Percentiles rank a stretch among this genome's conserved stretches.
These are phyloP conservation scores for Rhyacophila evoluta DNA, from an alignment of 2,888 invertebrate species.

Conservation along the genomic window DNA sequence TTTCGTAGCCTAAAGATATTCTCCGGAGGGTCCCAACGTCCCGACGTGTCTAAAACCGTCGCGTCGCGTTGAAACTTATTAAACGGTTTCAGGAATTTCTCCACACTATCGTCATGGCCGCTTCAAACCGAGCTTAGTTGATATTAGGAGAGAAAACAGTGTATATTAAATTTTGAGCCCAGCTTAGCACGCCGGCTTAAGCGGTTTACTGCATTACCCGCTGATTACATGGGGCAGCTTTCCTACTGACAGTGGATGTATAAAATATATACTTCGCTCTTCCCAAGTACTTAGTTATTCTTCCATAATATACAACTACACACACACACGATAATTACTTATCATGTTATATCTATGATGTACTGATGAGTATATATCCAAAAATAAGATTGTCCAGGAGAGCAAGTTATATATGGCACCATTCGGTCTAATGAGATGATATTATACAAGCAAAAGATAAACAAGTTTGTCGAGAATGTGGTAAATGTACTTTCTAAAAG, in stretches of 20 bases:
- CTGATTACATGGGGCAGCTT: conserved; percentile 20
- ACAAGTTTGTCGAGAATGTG: too few species aligned
- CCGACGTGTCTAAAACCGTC: conserved; percentile 5
- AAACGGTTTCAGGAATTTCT: conserved; percentile 36
- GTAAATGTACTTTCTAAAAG: too few species aligned
- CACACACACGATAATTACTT: too few species aligned
- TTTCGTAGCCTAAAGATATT: conserved; percentile 2
- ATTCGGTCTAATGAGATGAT: too few species aligned
- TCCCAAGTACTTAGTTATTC: not conserved
- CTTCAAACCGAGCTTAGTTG: conserved; percentile 40
- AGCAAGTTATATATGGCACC: too few species aligned
- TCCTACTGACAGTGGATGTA: not conserved
- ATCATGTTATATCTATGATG: too few species aligned
- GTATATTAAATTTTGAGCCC: conserved; percentile 52
- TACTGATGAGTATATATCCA: too few species aligned
- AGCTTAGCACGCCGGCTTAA: conserved; percentile 43
- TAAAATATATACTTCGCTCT: not conserved
- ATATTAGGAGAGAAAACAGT: conserved; percentile 45
- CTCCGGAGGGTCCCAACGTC: conserved; percentile 1
- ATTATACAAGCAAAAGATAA: too few species aligned
- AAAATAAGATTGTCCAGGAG: too few species aligned
- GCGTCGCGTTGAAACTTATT: conserved; percentile 30
- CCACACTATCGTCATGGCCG: conserved; percentile 6
- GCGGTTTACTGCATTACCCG: conserved; percentile 34
- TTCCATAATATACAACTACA: not conserved